Conservation (phyloP, 1,140 invertebrate genomes). For the Danaus plexippus region DNA sequence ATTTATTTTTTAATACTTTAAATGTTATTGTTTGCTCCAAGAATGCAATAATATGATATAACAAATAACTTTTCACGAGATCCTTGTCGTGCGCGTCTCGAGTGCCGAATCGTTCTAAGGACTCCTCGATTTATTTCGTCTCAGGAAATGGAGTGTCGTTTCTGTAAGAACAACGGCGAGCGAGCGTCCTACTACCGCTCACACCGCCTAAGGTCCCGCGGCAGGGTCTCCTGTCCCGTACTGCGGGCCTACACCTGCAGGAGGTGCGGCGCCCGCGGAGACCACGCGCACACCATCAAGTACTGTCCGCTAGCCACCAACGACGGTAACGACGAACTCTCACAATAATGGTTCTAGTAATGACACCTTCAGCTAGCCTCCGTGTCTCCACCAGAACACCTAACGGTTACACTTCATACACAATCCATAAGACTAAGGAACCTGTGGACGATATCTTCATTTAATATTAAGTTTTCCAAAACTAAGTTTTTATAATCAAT, state of each 20-base stretch:
- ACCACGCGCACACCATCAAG: slow-evolving; percentile 82
- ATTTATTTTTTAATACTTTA: too few relatives aligned
- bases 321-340: slow-evolving; percentile 23
- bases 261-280: slow-evolving; percentile 78
- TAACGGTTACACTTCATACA: too few relatives aligned
- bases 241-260: slow-evolving; percentile 79
- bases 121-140: neutral
- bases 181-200: slow-evolving; percentile 73
- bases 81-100: too few relatives aligned
- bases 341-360: neutral
- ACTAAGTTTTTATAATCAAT: too few relatives aligned
- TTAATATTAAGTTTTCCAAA: too few relatives aligned
- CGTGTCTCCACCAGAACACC: too few relatives aligned
- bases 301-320: slow-evolving; percentile 77
- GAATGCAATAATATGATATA: too few relatives aligned
- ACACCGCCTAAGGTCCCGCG: slow-evolving; percentile 76
- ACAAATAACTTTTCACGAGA: too few relatives aligned
- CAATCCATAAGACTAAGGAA: too few relatives aligned
- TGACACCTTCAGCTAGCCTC: neutral
- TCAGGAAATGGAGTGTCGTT: slow-evolving; percentile 55
- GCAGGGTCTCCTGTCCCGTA: slow-evolving; percentile 78
- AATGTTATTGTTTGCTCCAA: too few relatives aligned
- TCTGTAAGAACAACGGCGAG: slow-evolving; percentile 79
- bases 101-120: too few relatives aligned
- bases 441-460: too few relatives aligned